Evolutionary conservation across 92 coral and sea anemone species (phyloP).

Genomic region (Muricea muricata): DNA sequence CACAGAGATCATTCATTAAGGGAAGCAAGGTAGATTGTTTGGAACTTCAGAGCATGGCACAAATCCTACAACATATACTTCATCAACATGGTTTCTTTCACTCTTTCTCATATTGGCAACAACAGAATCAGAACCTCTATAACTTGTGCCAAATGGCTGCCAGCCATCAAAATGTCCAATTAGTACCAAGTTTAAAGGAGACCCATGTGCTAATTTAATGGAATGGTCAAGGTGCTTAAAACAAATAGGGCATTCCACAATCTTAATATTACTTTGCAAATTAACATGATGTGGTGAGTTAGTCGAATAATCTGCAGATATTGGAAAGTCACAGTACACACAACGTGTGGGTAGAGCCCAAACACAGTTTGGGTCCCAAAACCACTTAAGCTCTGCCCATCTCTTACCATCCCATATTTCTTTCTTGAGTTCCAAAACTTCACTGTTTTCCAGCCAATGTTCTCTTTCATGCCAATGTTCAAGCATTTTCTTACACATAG

Average conservation of each 20-base stretch:
- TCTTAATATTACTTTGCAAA: constrained; percentile 25
- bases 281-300: constrained; percentile 46
- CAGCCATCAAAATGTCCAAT: constrained; percentile 84
- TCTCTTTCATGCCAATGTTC: constrained; percentile 65
- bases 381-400: constrained; percentile 76
- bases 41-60: constrained; percentile 59
- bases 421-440: constrained; percentile 52
- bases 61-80: constrained; percentile 74
- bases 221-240: constrained; percentile 65
- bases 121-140: constrained; percentile 67
- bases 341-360: constrained; percentile 73
- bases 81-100: constrained; percentile 68
- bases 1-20: constrained; percentile 60
- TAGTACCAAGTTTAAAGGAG: constrained; percentile 66
- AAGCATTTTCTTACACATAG: constrained; percentile 68
- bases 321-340: constrained; percentile 57
- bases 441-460: constrained; percentile 32
- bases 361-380: constrained; percentile 69
- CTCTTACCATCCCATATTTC: constrained; percentile 85
- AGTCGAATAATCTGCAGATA: constrained; percentile 59
- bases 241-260: constrained; percentile 74
- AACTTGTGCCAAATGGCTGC: constrained; percentile 78
- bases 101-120: constrained; percentile 67
- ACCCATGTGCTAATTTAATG: constrained; percentile 57
- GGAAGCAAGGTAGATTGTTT: constrained; percentile 62